Evolutionary conservation across 53 echinoderm and acorn worm species (phyloP), one percentile per base, ranked within the genome.

Genomic region (Stichopus horrens): DNA sequence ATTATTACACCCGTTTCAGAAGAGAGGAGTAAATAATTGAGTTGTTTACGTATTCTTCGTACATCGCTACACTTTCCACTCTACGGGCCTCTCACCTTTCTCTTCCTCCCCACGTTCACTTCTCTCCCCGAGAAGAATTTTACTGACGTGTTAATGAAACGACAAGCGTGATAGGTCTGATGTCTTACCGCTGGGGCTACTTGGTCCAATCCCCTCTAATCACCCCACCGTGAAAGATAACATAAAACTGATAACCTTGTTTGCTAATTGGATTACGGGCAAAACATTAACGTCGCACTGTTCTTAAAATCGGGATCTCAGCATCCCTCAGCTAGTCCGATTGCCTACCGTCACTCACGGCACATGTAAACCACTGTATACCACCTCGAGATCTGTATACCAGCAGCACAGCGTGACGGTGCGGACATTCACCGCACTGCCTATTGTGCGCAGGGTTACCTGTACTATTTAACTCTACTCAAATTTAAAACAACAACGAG

Each of bases 381-480:
- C 59, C 85, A 52, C 65, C 85, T 65, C 52, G 85, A 63, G 63
- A 23, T 16, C 66, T 85, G 85, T 59, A 7, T 63, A 85, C 85
- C 58, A 57, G 66, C 85, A 37, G 63, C 87, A 57, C 87, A 87
- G 87, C 87, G 74, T 74, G 87, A 87, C 21, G 53, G 58, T 53
- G 22, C 74, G 87, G 87, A 74, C 85, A 57, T 87, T 87, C 87
- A 87, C 74, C 75, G 74, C 87, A 74, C 37, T 87, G 54, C 87
- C 87, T 55, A 87, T 87, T 75, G 87, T 74, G 87, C 74, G n/a
- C 20, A 54, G 57, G 87, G 87, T 87, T 74, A 75, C 54, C 87
- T 74, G 87, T 55, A 87, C 87, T 87, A 53, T 87, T 37, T 81
- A 71, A 71, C 71, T 8, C 8, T 7, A 52, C 85, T 85, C 8